Evolutionary conservation across 2,888 invertebrate genomes (phyloP), one percentile per base, ranked within the genome.

Genomic region (Gryllus longicercus): DNA sequence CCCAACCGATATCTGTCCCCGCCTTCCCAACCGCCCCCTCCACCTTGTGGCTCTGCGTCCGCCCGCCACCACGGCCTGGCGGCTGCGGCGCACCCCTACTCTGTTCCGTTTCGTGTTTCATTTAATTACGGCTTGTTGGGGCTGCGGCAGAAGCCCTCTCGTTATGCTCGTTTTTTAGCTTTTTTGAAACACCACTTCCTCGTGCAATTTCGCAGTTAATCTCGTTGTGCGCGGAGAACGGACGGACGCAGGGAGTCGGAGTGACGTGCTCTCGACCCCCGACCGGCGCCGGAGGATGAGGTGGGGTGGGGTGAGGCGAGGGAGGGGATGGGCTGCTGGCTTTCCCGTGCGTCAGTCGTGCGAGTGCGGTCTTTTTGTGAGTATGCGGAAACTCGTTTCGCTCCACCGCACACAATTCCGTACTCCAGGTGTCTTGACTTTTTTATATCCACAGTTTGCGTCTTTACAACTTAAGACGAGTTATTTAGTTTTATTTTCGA

Each of bases 131-230:
- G 63, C 63, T 63, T 63, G 63, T 63, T 63, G 63, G 63, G 63
- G 63, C 63, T 63, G 63, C 63, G 63, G 63, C 63, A 63, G 63
- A 63, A 63, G 63, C 63, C 63, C 63, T 63, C 63, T 63, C 63
- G 63, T 63, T 63, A 63, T 63, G 63, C 63, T 18, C 12, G 63
- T 18, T 63, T 63, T 63, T 63, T 63, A 16, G 18, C 14, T 63
- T 63, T 63, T 63, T 63, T 63, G 63, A 63, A 63, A 63, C 63
- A 12, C 63, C 63, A 63, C 63, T 63, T 63, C 63, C 14, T 63
- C 63, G 63, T 63, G 63, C 63, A 63, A 63, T 63, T 63, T 63
- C 63, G 63, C 63, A 63, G 63, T 63, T 63, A 63, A 63, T 63
- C 63, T 63, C 63, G 63, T 63, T 63, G 63, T 18, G 18, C 51